phyloP scores from a whole-genome alignment of 2,113 vertebrate species.

The Psilopsiagon aymara region DNA sequence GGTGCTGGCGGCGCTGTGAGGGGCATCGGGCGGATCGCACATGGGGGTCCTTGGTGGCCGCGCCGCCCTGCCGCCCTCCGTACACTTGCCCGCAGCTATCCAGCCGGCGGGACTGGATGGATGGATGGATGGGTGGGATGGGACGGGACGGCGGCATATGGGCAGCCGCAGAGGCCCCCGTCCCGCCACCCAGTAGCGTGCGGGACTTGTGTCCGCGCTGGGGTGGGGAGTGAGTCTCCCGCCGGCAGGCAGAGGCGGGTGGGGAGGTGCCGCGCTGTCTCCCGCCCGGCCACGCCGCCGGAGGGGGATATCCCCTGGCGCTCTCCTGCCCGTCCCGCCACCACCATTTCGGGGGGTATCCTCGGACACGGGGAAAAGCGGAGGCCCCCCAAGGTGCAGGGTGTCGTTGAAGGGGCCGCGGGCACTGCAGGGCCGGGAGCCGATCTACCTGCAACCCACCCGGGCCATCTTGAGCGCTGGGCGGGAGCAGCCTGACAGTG shows the following conservation, averaged over 20 bases:
- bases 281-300: neutral
- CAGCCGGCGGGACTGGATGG: neutral
- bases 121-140: too few relatives aligned
- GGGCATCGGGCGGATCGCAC: too few relatives aligned
- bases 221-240: neutral
- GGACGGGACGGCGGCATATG: neutral
- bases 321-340: neutral
- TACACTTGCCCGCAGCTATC: neutral
- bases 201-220: neutral
- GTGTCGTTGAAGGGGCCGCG: accelerated
- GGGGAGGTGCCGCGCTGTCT: neutral
- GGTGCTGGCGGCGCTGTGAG: neutral
- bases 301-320: neutral
- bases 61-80: too few relatives aligned
- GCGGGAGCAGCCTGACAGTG: constrained; percentile 2
- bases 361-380: accelerated
- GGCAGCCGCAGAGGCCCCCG: neutral
- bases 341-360: neutral
- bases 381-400: accelerated
- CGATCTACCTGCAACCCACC: neutral
- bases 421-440: neutral
- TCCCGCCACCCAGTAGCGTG: neutral
- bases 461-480: neutral
- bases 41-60: accelerated
- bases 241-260: neutral